These are phyloP conservation scores for Corythornis leucogaster DNA, from an alignment of 2,797 vertebrate genomes.

Conservation along the genomic window DNA sequence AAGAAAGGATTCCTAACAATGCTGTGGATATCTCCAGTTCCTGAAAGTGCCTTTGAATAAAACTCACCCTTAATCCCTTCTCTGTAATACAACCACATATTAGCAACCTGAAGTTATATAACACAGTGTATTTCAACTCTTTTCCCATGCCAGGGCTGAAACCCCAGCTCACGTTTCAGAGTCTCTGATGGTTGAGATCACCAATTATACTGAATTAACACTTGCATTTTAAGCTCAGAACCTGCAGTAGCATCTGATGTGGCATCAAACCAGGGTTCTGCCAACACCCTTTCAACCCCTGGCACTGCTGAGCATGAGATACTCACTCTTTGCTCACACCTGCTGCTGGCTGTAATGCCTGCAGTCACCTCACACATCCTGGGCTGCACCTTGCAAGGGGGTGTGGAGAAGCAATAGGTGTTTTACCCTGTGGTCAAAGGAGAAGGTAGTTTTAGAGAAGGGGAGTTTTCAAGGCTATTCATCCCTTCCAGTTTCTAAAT, in stretches of 20 bases:
- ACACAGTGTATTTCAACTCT: background rate
- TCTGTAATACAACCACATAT: background rate
- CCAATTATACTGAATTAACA: background rate
- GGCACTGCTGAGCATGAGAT: background rate
- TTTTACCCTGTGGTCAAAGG: background rate
- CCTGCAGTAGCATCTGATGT: background rate
- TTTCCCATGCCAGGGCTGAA: background rate
- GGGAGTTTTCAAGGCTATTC: background rate
- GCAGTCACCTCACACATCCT: background rate
- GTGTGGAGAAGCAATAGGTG: background rate
- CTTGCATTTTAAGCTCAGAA: background rate
- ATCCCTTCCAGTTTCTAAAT: background rate
- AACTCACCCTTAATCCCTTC: slow-evolving; percentile 38
- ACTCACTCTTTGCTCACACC: background rate
- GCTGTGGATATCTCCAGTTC: background rate
- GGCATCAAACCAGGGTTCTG: background rate
- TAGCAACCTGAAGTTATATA: background rate
- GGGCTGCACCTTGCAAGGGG: fast-evolving
- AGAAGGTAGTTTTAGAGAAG: background rate
- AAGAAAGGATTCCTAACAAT: slow-evolving; percentile 8
- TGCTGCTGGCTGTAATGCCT: background rate
- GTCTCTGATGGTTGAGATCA: background rate
- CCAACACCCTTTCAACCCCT: fast-evolving
- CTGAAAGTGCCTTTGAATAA: slow-evolving; percentile 36
- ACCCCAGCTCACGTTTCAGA: background rate